Percentiles rank a stretch among this genome's conserved stretches.
Evolutionary conservation across 2,113 vertebrate genomes (phyloP).

Genomic region (Hemibagrus wyckioides): DNA sequence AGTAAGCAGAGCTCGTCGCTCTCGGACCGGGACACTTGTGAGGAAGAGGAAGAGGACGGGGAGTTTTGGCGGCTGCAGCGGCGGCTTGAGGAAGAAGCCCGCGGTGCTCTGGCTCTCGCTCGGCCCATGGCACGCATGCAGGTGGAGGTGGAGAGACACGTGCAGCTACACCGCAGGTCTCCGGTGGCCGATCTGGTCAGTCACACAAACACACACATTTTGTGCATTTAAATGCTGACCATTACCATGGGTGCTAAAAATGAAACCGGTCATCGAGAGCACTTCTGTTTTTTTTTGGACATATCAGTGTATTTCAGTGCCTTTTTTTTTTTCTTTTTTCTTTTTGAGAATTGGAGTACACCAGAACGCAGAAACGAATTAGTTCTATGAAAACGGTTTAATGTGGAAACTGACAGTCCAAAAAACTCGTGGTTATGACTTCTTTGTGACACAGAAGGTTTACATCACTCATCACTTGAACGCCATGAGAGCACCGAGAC

Average conservation of each 20-base stretch:
- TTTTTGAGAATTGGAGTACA: neutral
- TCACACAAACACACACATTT: neutral
- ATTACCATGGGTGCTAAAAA: neutral
- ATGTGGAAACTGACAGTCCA: neutral
- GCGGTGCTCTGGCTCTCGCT: constrained; percentile 92
- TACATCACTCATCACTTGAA: neutral
- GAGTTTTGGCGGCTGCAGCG: constrained; percentile 93
- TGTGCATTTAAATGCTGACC: neutral
- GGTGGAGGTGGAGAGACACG: constrained; percentile 91
- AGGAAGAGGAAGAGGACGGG: constrained; percentile 95
- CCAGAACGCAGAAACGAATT: neutral
- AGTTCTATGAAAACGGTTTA: neutral
- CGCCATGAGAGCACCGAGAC: neutral
- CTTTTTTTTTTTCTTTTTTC: neutral
- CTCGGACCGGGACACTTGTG: constrained; percentile 92
- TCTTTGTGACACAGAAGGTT: neutral
- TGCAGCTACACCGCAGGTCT: constrained; percentile 94
- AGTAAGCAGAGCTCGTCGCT: constrained; percentile 98
- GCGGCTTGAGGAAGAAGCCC: constrained; percentile 92
- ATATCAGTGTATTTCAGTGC: neutral
- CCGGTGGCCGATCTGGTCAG: constrained; percentile 94
- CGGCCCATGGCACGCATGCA: constrained; percentile 99
- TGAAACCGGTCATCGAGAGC: neutral
- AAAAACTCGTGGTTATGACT: neutral
- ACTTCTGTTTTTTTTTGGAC: neutral